Percentiles rank a stretch among this genome's conserved stretches.
These are phyloP conservation scores for Pungitius pungitius DNA, from an alignment of 2,113 vertebrate genomes.

Conservation along the genomic window DNA sequence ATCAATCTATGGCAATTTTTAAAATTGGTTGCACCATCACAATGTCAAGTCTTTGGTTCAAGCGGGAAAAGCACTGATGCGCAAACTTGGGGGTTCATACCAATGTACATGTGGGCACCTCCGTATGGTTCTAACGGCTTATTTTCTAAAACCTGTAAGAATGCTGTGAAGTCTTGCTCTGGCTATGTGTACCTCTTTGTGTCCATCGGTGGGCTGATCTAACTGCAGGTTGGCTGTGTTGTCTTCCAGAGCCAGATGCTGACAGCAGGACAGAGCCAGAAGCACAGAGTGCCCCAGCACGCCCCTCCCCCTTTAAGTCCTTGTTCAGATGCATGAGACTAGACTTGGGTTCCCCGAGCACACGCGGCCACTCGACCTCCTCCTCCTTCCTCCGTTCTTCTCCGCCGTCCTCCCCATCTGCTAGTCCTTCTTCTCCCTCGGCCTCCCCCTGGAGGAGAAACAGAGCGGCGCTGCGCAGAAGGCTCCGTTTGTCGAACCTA, in stretches of 20 bases:
- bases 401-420: conserved; percentile 11
- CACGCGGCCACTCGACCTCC: background rate
- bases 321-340: conserved; percentile 32
- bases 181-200: background rate
- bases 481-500: conserved; percentile 4
- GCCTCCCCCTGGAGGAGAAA: conserved; percentile 7
- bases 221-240: conserved; percentile 38
- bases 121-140: background rate
- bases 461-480: background rate
- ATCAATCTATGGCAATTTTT: background rate
- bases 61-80: background rate
- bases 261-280: conserved; percentile 28
- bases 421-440: background rate
- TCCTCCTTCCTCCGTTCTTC: conserved; percentile 3
- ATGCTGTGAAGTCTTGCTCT: background rate
- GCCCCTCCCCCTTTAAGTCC: conserved; percentile 10
- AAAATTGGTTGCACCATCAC: background rate
- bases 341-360: background rate
- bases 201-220: background rate
- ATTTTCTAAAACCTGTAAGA: background rate
- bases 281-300: conserved; percentile 15
- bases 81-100: background rate
- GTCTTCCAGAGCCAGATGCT: conserved; percentile 37
- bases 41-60: background rate
- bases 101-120: background rate